Base-by-base conservation (phyloP, 2,888 invertebrate genomes). In the Monoplex corrugatus region DNA sequence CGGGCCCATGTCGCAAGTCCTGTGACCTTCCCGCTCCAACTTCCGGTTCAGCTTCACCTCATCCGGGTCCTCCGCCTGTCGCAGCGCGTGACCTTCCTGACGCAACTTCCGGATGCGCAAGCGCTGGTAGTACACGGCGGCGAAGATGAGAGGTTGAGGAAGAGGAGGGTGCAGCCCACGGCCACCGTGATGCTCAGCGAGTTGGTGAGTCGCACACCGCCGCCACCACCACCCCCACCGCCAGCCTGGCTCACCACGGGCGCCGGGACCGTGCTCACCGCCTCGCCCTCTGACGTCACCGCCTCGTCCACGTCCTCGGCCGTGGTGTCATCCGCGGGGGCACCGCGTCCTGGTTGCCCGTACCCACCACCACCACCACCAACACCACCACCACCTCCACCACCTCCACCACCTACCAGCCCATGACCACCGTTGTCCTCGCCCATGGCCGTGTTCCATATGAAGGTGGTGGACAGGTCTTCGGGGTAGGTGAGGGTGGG, bases 111-210 rank as follows among this genome's bases (percentile, higher is more conserved):
- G 92, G 40, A 95, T 94, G 40, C 95, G 90, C 88, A 96, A 96
- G 89, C 96, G 93, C 95, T 99, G 98, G 95, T 99, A 99, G 96
- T 98, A 99, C 0, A 99, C 98, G 5, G 98, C 98, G 88, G 98
- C 98, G 95, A 99, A 99, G 95, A 99, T 98, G 45, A 99, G 83
- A 99, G 98, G 95, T 99, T 99, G 5, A 99, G 96, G 94, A 99
- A 98, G 40, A 99, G 97, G 90, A 99, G 96, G 6, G 98, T 98
- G 95, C 98, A 98, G 72, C 99, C 99, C 92, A 99, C 98, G 85
- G 98, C 99, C 93, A 99, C 98, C 23, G 95, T 95, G 44, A 95
- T 94, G 90, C 95, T 95, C n/a, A 96, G 90, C 87, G 94, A 93
- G 13, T 90, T 90, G 32, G 87, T 85, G 32, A 88, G 28, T 19